Conservation (phyloP, 2,797 vertebrate genomes). For the Anomalospiza imberbis region DNA sequence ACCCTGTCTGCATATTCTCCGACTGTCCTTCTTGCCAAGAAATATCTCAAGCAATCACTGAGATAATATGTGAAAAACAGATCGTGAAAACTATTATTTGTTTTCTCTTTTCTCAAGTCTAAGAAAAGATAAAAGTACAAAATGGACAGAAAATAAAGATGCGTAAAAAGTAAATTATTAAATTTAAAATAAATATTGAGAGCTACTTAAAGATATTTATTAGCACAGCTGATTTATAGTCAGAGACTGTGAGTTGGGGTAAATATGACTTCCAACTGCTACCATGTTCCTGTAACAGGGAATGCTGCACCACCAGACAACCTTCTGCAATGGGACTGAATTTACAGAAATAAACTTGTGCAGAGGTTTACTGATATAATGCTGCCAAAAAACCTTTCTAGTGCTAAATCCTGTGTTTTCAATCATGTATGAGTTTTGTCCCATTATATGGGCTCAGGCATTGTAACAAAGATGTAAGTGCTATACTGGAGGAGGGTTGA, state of each 20-base stretch:
- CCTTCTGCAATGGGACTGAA: not conserved
- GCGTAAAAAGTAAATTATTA: not conserved
- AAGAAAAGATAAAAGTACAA: not conserved
- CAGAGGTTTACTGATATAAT: not conserved
- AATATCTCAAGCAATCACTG: not conserved
- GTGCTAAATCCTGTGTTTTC: not conserved
- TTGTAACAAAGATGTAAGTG: not conserved
- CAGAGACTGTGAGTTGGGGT: not conserved
- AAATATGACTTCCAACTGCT: not conserved
- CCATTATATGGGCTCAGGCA: not conserved
- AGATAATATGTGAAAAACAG: not conserved
- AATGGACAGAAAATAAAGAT: not conserved
- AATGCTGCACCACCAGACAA: not conserved
- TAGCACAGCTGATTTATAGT: not conserved
- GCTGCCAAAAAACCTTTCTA: not conserved
- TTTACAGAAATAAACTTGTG: not conserved
- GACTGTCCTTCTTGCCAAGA: not conserved
- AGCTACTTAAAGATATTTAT: not conserved
- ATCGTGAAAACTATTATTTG: not conserved
- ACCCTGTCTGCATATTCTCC: not conserved
- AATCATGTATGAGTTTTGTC: not conserved
- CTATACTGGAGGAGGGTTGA: not conserved
- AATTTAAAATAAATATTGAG: not conserved
- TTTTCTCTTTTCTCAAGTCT: not conserved
- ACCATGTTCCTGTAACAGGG: rapidly evolving